Evolutionary conservation across 2,888 invertebrate genomes (phyloP).

Genomic region (Oxytorus armatus): DNA sequence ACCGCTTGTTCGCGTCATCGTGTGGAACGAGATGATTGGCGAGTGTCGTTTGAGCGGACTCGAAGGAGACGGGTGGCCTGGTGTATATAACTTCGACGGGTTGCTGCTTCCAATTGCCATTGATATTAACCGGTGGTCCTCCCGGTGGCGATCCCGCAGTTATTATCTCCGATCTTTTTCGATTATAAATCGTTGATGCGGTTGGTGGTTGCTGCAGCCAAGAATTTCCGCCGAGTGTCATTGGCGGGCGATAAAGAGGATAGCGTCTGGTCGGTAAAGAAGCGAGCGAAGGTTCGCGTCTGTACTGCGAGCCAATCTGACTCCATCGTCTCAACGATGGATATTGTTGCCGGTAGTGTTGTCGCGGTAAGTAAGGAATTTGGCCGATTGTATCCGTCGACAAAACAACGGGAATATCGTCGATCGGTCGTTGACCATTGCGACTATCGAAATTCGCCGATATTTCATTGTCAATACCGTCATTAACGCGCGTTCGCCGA

Average conservation of each 20-base stretch:
- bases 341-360: constrained; percentile 6
- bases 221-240: constrained; percentile 45
- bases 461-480: constrained; percentile 5
- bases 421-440: not conserved
- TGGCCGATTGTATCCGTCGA: not conserved
- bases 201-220: constrained; percentile 73
- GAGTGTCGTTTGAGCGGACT: constrained; percentile 65
- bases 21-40: constrained; percentile 72
- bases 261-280: too few relatives aligned
- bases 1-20: constrained; percentile 76
- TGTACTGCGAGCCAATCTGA: constrained; percentile 42
- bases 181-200: constrained; percentile 59
- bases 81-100: constrained; percentile 80
- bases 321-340: constrained; percentile 38
- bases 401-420: not conserved
- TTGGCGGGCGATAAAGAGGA: too few relatives aligned
- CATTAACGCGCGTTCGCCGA: not conserved
- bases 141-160: constrained; percentile 54
- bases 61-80: constrained; percentile 70
- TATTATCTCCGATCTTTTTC: constrained; percentile 70
- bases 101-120: constrained; percentile 56
- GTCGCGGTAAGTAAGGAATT: constrained; percentile 1
- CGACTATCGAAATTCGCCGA: constrained; percentile 2
- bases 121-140: not conserved
- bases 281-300: constrained; percentile 40